Evolutionary conservation across 1,140 invertebrate genomes (phyloP).

Genomic region (Eupeodes corollae): DNA sequence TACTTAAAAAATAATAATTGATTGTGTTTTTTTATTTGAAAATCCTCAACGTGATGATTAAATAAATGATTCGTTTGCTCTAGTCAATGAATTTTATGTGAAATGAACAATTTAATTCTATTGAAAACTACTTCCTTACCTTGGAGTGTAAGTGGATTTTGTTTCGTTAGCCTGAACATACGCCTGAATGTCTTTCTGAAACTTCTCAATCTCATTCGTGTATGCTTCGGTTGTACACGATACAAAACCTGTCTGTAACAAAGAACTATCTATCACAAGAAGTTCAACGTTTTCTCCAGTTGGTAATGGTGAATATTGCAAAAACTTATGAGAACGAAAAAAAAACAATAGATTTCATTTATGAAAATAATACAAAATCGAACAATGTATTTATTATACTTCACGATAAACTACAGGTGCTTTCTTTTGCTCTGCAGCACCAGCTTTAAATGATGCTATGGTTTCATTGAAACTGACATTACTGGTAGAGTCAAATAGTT

Average conservation of each 20-base stretch:
- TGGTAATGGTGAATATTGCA: slow-evolving; percentile 12
- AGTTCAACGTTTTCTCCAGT: slow-evolving; percentile 18
- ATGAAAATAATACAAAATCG: neutral
- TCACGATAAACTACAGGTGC: slow-evolving; percentile 13
- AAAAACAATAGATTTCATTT: neutral
- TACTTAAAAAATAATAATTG: too few relatives aligned
- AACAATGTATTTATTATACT: neutral
- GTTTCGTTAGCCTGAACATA: slow-evolving; percentile 16
- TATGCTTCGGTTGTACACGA: slow-evolving; percentile 17
- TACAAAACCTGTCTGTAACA: slow-evolving; percentile 17
- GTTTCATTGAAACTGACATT: slow-evolving; percentile 23
- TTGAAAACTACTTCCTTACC: slow-evolving; percentile 11
- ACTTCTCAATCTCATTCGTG: slow-evolving; percentile 18
- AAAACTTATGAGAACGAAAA: slow-evolving; percentile 12
- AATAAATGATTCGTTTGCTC: too few relatives aligned
- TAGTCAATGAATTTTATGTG: too few relatives aligned
- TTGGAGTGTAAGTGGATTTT: slow-evolving; percentile 10
- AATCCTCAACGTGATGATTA: too few relatives aligned
- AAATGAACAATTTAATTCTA: too few relatives aligned
- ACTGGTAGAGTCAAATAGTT: slow-evolving; percentile 12
- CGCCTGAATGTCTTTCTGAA: slow-evolving; percentile 20
- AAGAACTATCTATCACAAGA: slow-evolving; percentile 25
- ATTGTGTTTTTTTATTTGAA: too few relatives aligned
- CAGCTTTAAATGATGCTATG: slow-evolving; percentile 14
- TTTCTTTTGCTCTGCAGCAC: slow-evolving; percentile 9